These are phyloP conservation scores for Myripristis jacobus DNA, from an alignment of 2,797 vertebrate genomes.

Conservation along the genomic window DNA sequence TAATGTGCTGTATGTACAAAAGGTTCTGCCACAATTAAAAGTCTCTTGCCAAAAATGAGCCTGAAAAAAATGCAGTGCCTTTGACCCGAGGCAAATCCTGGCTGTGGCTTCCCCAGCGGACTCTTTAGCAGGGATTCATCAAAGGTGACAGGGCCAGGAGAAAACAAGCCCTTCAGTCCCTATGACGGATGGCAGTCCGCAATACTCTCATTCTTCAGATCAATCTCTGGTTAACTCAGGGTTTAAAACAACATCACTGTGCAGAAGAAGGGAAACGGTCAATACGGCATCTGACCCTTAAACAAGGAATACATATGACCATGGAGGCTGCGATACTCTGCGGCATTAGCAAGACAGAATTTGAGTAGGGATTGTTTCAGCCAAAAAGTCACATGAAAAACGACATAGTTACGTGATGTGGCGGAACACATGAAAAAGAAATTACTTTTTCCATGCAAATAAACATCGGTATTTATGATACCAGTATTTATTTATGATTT, in stretches of 20 bases:
- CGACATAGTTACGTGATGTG: slow-evolving; percentile 54
- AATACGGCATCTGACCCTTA: slow-evolving; percentile 75
- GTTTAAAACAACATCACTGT: slow-evolving; percentile 82
- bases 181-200: slow-evolving; percentile 76
- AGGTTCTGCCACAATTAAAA: slow-evolving; percentile 81
- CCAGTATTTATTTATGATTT: too few species aligned
- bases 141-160: slow-evolving; percentile 77
- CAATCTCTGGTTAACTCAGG: slow-evolving; percentile 78
- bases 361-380: slow-evolving; percentile 52
- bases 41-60: slow-evolving; percentile 57
- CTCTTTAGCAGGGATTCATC: slow-evolving; percentile 77
- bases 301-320: slow-evolving; percentile 63
- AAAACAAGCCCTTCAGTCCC: slow-evolving; percentile 72
- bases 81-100: slow-evolving; percentile 80
- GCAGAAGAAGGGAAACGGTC: slow-evolving; percentile 77
- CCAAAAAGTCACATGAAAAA: slow-evolving; percentile 57
- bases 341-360: slow-evolving; percentile 56
- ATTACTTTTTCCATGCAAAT: slow-evolving; percentile 57
- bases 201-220: slow-evolving; percentile 76
- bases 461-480: slow-evolving; percentile 51
- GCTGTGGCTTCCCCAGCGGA: slow-evolving; percentile 69
- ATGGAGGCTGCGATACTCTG: slow-evolving; percentile 40
- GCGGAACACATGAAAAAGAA: slow-evolving; percentile 48
- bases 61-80: slow-evolving; percentile 76
- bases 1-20: slow-evolving; percentile 83